Percentiles rank a stretch among this genome's conserved stretches.
These are phyloP conservation scores for Holocentrus rufus DNA, from an alignment of 2,797 vertebrate species.

Conservation along the genomic window DNA sequence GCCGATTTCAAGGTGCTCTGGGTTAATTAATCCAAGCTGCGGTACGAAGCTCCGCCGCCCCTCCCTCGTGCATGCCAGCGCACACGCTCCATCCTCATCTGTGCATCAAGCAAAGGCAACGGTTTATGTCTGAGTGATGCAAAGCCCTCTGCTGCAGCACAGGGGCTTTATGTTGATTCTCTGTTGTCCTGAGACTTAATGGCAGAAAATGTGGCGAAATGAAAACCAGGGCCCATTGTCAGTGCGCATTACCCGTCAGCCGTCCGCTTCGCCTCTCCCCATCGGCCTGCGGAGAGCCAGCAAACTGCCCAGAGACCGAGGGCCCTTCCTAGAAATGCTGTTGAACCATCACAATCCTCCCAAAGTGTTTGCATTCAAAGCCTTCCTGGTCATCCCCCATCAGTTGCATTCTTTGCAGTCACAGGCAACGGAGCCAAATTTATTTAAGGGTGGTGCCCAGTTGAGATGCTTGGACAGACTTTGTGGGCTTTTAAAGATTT, in stretches of 20 bases:
- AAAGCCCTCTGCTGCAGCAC: constrained; percentile 35
- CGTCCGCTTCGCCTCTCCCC: constrained; percentile 58
- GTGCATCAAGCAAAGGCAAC: constrained; percentile 29
- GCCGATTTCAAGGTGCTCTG: constrained; percentile 43
- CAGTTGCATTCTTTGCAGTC: constrained; percentile 76
- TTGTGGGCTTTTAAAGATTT: constrained; percentile 74
- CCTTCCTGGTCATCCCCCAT: constrained; percentile 75
- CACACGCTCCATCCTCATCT: constrained; percentile 36
- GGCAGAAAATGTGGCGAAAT: constrained; percentile 75
- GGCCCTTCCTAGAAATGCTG: constrained; percentile 75
- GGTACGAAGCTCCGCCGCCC: constrained; percentile 16
- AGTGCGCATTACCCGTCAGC: constrained; percentile 70
- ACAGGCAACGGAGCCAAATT: constrained; percentile 67
- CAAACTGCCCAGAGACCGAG: constrained; percentile 67
- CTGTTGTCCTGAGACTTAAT: constrained; percentile 74
- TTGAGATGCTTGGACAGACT: constrained; percentile 57
- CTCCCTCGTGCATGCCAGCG: constrained; percentile 28
- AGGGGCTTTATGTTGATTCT: constrained; percentile 63
- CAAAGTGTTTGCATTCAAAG: constrained; percentile 74
- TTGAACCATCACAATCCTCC: constrained; percentile 80
- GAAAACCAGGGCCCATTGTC: constrained; percentile 76
- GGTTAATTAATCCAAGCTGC: constrained; percentile 70
- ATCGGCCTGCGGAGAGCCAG: constrained; percentile 55
- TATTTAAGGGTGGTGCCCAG: constrained; percentile 75
- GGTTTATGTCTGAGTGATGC: constrained; percentile 54